Conservation (phyloP, 1,140 invertebrate species). For the Berghia stephanieae region DNA sequence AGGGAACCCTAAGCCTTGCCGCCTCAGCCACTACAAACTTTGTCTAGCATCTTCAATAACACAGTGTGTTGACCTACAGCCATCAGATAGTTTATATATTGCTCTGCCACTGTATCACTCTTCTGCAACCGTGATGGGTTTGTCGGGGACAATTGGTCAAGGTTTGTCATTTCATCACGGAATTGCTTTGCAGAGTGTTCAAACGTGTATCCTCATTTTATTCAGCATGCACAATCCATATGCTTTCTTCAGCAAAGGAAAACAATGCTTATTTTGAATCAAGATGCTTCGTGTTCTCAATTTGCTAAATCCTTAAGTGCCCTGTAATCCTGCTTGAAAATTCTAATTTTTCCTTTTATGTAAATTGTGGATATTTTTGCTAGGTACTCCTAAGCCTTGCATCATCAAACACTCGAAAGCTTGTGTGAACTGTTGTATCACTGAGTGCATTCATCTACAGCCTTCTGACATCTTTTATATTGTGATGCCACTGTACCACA, state of each 20-base stretch:
- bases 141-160: slow-evolving; percentile 33
- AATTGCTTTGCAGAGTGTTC: too few relatives aligned
- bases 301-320: background rate
- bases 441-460: background rate
- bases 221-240: too few relatives aligned
- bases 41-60: too few relatives aligned
- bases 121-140: slow-evolving; percentile 43
- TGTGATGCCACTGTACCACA: slow-evolving; percentile 43
- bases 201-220: too few relatives aligned
- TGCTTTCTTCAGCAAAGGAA: background rate
- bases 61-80: slow-evolving; percentile 29
- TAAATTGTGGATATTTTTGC: background rate
- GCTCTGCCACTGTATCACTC: slow-evolving; percentile 55
- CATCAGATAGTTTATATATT: slow-evolving; percentile 49
- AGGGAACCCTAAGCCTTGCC: too few relatives aligned
- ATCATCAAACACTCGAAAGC: slow-evolving; percentile 13
- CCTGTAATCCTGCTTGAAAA: background rate
- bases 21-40: too few relatives aligned
- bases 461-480: slow-evolving; percentile 41
- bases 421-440: background rate
- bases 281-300: background rate
- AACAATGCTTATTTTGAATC: background rate
- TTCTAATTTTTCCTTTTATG: background rate
- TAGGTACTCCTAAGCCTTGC: slow-evolving; percentile 34
- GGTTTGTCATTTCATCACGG: background rate